A percentile compares a stretch with the other conserved stretches of the same genome.
Evolutionary conservation across 2,797 vertebrate species (phyloP).

Genomic region (Setipinna tenuifilis): DNA sequence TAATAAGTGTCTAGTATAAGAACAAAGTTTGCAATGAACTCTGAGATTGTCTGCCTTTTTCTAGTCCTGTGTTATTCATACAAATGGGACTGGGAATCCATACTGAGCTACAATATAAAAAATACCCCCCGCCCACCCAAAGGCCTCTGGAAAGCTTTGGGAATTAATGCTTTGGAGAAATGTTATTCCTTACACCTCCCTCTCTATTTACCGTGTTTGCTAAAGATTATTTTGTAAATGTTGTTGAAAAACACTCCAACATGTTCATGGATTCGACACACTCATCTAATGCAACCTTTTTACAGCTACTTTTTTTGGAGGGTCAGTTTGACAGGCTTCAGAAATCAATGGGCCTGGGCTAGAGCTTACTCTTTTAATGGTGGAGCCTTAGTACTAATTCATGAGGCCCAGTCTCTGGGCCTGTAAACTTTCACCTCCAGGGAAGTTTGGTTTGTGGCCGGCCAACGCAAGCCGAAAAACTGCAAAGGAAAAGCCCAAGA

Average conservation of each 20-base stretch:
- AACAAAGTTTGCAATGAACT: slow-evolving; percentile 72
- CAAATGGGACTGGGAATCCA: slow-evolving; percentile 55
- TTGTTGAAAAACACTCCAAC: neutral
- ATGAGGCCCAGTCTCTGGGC: slow-evolving; percentile 45
- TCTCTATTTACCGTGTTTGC: neutral
- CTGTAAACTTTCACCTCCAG: slow-evolving; percentile 46
- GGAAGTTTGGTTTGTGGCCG: slow-evolving; percentile 48
- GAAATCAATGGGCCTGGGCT: slow-evolving; percentile 37
- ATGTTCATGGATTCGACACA: neutral
- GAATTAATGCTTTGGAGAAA: neutral
- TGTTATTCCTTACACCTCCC: neutral
- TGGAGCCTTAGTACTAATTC: slow-evolving; percentile 44
- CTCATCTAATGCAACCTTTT: slow-evolving; percentile 17
- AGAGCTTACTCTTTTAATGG: slow-evolving; percentile 41
- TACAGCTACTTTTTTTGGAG: slow-evolving; percentile 23
- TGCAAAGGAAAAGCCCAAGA: slow-evolving; percentile 45
- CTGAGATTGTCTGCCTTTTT: slow-evolving; percentile 53
- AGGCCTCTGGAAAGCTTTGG: neutral
- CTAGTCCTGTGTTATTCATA: slow-evolving; percentile 64
- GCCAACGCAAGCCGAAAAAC: neutral
- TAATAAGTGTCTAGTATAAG: slow-evolving; percentile 71
- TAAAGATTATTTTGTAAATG: slow-evolving; percentile 15
- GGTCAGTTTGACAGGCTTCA: slow-evolving; percentile 32
- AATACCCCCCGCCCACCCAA: neutral
- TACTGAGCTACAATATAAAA: slow-evolving; percentile 36